These are phyloP conservation scores for Ericerus pela DNA, from an alignment of 1,140 invertebrate species.

Conservation along the genomic window DNA sequence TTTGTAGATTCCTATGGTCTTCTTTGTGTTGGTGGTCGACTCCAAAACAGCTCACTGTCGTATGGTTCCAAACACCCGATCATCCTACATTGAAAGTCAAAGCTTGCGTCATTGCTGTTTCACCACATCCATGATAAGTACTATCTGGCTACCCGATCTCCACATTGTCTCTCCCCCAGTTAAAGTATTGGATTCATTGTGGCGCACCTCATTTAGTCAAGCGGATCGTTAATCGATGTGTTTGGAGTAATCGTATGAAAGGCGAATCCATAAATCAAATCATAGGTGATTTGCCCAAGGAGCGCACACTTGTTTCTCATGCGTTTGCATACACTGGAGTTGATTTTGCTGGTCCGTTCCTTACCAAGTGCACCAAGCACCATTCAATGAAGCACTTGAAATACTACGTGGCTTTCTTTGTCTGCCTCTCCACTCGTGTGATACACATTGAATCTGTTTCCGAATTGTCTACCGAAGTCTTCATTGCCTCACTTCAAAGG, in stretches of 20 bases:
- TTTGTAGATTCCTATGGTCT: not conserved
- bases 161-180: not conserved
- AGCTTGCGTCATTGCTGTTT: not conserved
- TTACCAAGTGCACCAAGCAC: too few species aligned
- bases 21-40: not conserved
- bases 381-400: not conserved
- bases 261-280: not conserved
- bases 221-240: not conserved
- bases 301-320: conserved; percentile 12
- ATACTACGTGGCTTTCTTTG: conserved; percentile 21
- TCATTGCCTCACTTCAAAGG: conserved; percentile 25
- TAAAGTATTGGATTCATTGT: not conserved
- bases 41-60: not conserved
- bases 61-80: not conserved
- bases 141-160: not conserved
- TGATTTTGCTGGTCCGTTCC: conserved; percentile 25
- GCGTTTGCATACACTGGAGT: conserved; percentile 18
- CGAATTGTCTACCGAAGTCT: conserved; percentile 21
- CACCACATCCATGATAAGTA: conserved; percentile 4
- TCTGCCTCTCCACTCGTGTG: conserved; percentile 24
- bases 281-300: conserved; percentile 20
- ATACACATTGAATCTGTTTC: conserved; percentile 26
- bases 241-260: not conserved
- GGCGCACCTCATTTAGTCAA: not conserved
- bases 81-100: not conserved